Evolutionary conservation across 2,888 invertebrate species (phyloP).

Genomic region (Anoplius nigerrimus): DNA sequence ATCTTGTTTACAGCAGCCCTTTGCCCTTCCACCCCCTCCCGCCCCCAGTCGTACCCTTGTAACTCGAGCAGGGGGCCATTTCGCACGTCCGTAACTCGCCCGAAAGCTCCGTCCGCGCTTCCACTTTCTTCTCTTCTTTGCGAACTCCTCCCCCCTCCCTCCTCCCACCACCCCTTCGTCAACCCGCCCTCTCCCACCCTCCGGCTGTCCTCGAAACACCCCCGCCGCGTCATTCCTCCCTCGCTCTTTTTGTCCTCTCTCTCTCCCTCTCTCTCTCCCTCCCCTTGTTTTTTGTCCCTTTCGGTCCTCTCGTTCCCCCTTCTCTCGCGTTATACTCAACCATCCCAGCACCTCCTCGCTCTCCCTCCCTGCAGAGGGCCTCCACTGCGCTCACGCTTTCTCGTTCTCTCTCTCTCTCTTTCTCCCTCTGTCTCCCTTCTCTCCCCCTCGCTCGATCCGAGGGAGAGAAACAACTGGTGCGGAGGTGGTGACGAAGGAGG

Average conservation of each 20-base stretch:
- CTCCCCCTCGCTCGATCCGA: conserved; percentile 29
- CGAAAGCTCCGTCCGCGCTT: conserved; percentile 26
- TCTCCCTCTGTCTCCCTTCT: conserved; percentile 16
- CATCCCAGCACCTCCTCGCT: conserved; percentile 38
- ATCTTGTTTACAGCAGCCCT: conserved; percentile 20
- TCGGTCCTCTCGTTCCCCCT: conserved; percentile 32
- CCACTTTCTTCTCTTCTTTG: conserved; percentile 22
- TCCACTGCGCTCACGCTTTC: conserved; percentile 35
- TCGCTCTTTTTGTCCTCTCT: conserved; percentile 28
- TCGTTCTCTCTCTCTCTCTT: conserved; percentile 11
- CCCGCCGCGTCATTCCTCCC: conserved; percentile 21
- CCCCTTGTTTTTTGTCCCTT: conserved; percentile 42
- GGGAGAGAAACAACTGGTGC: conserved; percentile 30
- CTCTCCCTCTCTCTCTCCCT: conserved; percentile 19
- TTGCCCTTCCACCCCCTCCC: conserved; percentile 19
- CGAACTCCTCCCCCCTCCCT: conserved; percentile 18
- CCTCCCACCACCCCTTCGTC: conserved; percentile 22
- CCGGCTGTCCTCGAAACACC: conserved; percentile 30
- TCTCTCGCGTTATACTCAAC: conserved; percentile 32
- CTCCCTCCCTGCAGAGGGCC: conserved; percentile 33
- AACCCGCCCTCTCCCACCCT: conserved; percentile 10
- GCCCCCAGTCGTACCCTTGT: conserved; percentile 19
- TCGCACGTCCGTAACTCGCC: conserved; percentile 29
- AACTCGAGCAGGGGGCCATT: conserved; percentile 20
- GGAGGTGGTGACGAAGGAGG: background rate